These are phyloP conservation scores for Pachydiplax longipennis DNA, from an alignment of 2,888 invertebrate genomes.

Conservation along the genomic window DNA sequence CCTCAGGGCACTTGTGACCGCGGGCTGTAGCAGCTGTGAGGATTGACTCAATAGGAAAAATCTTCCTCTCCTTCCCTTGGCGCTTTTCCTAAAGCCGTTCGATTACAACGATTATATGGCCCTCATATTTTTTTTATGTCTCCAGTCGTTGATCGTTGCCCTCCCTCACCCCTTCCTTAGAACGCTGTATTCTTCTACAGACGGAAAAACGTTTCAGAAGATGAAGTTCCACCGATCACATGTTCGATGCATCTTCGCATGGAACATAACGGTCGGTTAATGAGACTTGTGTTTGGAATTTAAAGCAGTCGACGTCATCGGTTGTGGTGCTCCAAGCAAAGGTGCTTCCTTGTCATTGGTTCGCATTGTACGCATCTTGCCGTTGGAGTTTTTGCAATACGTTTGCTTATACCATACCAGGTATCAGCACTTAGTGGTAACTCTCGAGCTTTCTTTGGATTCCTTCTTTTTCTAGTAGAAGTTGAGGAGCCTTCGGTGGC, in stretches of 20 bases:
- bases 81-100: background rate
- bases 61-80: background rate
- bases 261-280: too few relatives aligned
- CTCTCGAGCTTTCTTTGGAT: too few relatives aligned
- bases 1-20: background rate
- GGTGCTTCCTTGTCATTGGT: too few relatives aligned
- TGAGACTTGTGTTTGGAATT: too few relatives aligned
- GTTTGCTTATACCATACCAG: too few relatives aligned
- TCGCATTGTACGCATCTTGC: too few relatives aligned
- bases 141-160: background rate
- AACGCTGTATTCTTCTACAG: background rate
- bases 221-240: background rate
- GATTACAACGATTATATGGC: background rate
- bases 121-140: background rate
- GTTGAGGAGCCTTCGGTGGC: too few relatives aligned
- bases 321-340: too few relatives aligned
- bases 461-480: too few relatives aligned
- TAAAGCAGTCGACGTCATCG: too few relatives aligned
- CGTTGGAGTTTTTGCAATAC: too few relatives aligned
- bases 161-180: background rate
- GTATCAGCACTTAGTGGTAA: too few relatives aligned
- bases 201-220: background rate
- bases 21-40: background rate
- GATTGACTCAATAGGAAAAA: background rate
- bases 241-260: background rate